phyloP scores from a whole-genome alignment of 2,888 invertebrate genomes.

The Callinectes sapidus region DNA sequence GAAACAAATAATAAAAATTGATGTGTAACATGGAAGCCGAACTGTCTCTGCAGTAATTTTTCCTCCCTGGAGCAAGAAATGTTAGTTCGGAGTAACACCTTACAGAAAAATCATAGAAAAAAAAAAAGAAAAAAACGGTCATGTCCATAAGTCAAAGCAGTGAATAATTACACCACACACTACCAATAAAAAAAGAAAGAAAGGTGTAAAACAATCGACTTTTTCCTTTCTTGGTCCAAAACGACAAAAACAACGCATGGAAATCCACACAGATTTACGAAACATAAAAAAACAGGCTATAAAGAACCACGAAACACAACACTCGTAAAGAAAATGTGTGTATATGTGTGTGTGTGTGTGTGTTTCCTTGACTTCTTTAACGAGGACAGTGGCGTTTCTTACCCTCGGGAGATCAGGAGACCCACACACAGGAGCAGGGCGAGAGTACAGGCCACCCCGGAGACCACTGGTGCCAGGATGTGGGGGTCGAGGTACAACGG shows the following conservation, averaged over 20 bases:
- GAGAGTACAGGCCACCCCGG: slow-evolving; percentile 77
- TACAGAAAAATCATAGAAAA: not conserved
- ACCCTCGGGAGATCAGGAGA: slow-evolving; percentile 76
- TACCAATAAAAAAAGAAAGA: not conserved
- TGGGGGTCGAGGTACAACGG: slow-evolving; percentile 76
- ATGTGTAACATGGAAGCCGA: not conserved
- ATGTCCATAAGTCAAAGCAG: not conserved
- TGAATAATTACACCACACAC: not conserved
- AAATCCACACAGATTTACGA: no score
- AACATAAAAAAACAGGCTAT: not conserved
- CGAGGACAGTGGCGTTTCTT: slow-evolving; percentile 40
- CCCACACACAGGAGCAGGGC: slow-evolving; percentile 77
- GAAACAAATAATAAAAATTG: not conserved
- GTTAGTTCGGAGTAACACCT: no score
- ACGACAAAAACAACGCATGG: no score
- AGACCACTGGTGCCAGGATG: slow-evolving; percentile 77
- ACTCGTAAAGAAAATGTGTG: not conserved
- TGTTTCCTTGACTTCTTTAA: not conserved
- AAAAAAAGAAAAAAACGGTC: not conserved
- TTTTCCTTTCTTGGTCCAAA: no score
- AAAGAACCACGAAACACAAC: not conserved
- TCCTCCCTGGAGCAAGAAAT: not conserved
- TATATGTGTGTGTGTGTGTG: not conserved
- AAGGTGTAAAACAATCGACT: no score
- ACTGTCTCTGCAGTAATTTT: not conserved